Evolutionary conservation across 2,113 vertebrate species (phyloP).

Genomic region (Fulmarus glacialis): DNA sequence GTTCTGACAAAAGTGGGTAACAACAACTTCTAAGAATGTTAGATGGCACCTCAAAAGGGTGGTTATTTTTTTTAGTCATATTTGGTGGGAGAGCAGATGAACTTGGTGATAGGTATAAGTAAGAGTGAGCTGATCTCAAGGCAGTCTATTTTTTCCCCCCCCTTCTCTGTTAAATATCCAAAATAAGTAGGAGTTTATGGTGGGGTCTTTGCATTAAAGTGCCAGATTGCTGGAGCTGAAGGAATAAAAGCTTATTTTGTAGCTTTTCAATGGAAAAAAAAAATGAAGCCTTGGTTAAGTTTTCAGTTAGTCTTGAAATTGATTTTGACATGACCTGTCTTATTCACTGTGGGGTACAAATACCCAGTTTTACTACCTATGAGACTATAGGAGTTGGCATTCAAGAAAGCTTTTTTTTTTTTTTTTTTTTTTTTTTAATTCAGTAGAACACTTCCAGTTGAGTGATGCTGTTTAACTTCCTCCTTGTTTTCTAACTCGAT

Average conservation of each 20-base stretch:
- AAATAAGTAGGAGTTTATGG: not conserved
- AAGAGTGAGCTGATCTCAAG: not conserved
- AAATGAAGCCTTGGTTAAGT: not conserved
- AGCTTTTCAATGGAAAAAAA: not conserved
- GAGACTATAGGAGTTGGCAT: not conserved
- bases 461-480: not conserved
- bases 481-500: not conserved
- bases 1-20: not conserved
- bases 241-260: not conserved
- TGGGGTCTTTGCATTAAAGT: not conserved
- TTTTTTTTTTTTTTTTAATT: not conserved
- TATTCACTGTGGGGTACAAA: not conserved
- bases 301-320: not conserved
- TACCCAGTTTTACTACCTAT: not conserved
- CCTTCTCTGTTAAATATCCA: not conserved
- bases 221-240: not conserved
- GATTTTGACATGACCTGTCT: not conserved
- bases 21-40: not conserved
- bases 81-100: not conserved
- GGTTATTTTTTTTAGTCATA: fast-evolving
- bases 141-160: not conserved
- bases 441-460: not conserved
- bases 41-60: not conserved
- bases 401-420: not conserved
- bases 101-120: not conserved